Evolutionary conservation across 2,888 invertebrate species (phyloP).

Genomic region (Amblyjoppa proteus): DNA sequence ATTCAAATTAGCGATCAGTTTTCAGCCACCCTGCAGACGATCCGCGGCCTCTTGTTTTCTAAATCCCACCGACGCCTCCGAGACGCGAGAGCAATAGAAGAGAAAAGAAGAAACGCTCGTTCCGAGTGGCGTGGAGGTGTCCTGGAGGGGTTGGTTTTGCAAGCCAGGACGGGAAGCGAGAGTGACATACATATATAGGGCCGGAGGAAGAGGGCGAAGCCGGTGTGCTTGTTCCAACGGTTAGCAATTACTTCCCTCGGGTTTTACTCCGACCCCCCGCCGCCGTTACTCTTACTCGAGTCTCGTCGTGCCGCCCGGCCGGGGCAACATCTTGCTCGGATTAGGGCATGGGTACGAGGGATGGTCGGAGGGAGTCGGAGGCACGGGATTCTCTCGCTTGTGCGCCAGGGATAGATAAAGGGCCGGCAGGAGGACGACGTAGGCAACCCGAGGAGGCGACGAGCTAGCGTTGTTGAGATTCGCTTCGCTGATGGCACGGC

Average conservation of each 20-base stretch:
- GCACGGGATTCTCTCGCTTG: conserved; percentile 54
- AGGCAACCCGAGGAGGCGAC: conserved; percentile 59
- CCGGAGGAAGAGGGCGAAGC: conserved; percentile 44
- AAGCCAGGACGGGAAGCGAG: conserved; percentile 31
- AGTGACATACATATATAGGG: conserved; percentile 2
- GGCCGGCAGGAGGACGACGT: conserved; percentile 30
- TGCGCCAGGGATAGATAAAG: conserved; percentile 30
- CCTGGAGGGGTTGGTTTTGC: conserved; percentile 46
- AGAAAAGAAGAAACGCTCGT: conserved; percentile 35
- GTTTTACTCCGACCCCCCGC: conserved; percentile 73
- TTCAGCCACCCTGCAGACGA: neutral
- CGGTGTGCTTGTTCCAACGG: conserved; percentile 78
- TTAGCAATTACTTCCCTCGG: conserved; percentile 82
- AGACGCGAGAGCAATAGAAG: conserved; percentile 31
- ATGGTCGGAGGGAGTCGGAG: conserved; percentile 30
- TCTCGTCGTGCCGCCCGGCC: conserved; percentile 52
- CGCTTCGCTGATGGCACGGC: conserved; percentile 64
- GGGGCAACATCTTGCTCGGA: conserved; percentile 82
- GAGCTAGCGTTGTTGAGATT: conserved; percentile 44
- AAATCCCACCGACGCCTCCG: neutral
- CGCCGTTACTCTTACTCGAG: conserved; percentile 65
- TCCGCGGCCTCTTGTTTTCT: neutral
- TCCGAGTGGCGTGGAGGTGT: conserved; percentile 13
- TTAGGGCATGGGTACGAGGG: conserved; percentile 72
- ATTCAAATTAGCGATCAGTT: neutral